Base-by-base conservation (phyloP, 2,797 vertebrate species). In the Coranthus polyacanthus region DNA sequence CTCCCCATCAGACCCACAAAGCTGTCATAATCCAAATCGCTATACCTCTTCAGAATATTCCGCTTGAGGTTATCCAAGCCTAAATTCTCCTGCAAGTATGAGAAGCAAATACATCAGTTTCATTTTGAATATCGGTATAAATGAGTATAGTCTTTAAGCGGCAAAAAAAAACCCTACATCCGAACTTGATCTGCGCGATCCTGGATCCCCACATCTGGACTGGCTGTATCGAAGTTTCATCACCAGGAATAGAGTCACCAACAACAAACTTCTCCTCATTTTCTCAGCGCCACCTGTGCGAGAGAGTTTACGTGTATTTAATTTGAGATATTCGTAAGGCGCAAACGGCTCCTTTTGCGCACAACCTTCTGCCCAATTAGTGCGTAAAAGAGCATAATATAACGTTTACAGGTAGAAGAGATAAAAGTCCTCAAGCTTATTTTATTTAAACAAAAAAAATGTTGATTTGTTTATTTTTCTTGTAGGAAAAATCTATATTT, bases 1-100 rank as follows among this genome's bases (percentile, higher is more conserved):
- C 93, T 94, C 46, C 95, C 95, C 94, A 96, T 94, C 75, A 94
- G 78, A 61, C 94, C 94, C 43, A 97, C 95, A 83, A 98, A 92
- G 71, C 93, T 96, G 85, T 97, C 95, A 71, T 96, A 95, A 76
- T 96, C 95, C 84, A 95, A 86, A 74, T 95, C 93, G 38, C 91
- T 94, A 45, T 95, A 95, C 57, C 93, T 87, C 88, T 93, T 95
- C 57, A 95, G 82, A 75, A 95, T 76, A 15, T 89, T 93, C 1
- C 89, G 88, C 63, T 95, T 92, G 13, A 94, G 67, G 36, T 82
- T 91, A 22, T 90, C 90, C 57, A 92, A 82, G 64, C 86, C 89
- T 21, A 29, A 59, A 38, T 74, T 82, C 69, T 93, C 92, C 92
- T 93, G 84, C 5, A 68, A 63, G 15, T 45, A 49, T 0, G 12